Evolutionary conservation across 2,113 vertebrate genomes (phyloP).

Genomic region (Anguilla japonica): DNA sequence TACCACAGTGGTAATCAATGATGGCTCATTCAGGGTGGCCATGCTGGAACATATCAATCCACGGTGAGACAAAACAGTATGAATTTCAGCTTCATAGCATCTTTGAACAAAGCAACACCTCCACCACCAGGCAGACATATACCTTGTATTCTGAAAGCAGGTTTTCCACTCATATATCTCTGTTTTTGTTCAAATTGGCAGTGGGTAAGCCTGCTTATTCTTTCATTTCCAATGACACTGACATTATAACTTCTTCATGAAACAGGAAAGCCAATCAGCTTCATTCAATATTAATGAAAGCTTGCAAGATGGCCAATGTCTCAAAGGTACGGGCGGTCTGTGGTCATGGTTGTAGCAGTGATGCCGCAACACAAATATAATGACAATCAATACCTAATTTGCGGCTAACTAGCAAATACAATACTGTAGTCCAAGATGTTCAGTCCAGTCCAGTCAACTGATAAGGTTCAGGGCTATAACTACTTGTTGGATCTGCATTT

Average conservation of each 20-base stretch:
- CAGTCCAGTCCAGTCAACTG: too few species aligned
- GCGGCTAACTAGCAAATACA: too few species aligned
- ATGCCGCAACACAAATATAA: too few species aligned
- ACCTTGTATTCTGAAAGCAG: not conserved
- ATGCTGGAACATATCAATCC: not conserved
- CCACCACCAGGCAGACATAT: not conserved
- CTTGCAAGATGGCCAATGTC: too few species aligned
- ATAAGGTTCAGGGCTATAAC: too few species aligned
- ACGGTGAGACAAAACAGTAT: not conserved
- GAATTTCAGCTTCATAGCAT: not conserved
- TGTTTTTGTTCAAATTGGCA: not conserved
- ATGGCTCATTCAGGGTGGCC: not conserved
- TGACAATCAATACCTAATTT: too few species aligned
- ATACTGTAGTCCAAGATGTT: too few species aligned
- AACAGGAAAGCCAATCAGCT: not conserved
- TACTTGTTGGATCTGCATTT: too few species aligned
- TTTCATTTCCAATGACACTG: not conserved
- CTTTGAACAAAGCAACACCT: not conserved
- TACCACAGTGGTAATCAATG: slow-evolving; percentile 9
- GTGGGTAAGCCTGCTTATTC: not conserved
- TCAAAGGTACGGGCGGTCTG: too few species aligned
- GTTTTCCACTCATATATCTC: not conserved
- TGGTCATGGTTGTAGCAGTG: too few species aligned
- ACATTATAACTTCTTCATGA: not conserved
- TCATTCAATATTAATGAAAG: not conserved